These are phyloP conservation scores for Enteromius viviparus DNA, from an alignment of 2,797 vertebrate genomes.

Conservation along the genomic window DNA sequence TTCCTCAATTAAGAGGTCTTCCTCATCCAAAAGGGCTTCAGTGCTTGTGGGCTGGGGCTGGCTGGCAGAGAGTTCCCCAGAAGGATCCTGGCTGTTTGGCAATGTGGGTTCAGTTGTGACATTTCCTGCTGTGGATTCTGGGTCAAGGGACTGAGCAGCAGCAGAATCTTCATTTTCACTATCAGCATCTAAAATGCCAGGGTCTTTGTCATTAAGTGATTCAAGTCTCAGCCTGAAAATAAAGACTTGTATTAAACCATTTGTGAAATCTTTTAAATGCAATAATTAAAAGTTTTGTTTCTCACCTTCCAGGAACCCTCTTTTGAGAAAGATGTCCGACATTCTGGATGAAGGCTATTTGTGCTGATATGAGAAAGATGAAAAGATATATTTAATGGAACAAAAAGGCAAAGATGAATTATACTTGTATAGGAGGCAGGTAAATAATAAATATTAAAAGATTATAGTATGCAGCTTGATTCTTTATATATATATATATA, in stretches of 20 bases:
- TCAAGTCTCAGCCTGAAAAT: slow-evolving; percentile 85
- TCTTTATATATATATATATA: too few relatives aligned
- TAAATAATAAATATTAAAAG: background rate
- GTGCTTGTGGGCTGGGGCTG: slow-evolving; percentile 81
- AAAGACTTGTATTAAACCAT: background rate
- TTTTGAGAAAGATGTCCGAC: slow-evolving; percentile 87
- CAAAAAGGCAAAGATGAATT: background rate
- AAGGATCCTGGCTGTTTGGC: slow-evolving; percentile 73
- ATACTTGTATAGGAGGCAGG: background rate
- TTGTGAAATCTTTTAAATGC: background rate
- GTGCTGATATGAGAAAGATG: slow-evolving; percentile 74
- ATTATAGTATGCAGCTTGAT: background rate
- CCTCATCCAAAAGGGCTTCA: slow-evolving; percentile 77
- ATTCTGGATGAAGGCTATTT: slow-evolving; percentile 92
- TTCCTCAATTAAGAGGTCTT: slow-evolving; percentile 87
- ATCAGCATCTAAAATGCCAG: slow-evolving; percentile 73
- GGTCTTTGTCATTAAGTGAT: slow-evolving; percentile 86
- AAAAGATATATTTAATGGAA: background rate
- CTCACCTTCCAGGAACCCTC: slow-evolving; percentile 83
- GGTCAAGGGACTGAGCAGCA: slow-evolving; percentile 14
- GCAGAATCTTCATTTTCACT: slow-evolving; percentile 68
- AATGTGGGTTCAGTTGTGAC: slow-evolving; percentile 42
- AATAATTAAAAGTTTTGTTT: background rate
- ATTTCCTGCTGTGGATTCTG: slow-evolving; percentile 23
- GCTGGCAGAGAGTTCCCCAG: slow-evolving; percentile 78